Percentiles rank a stretch among this genome's conserved stretches.
These are phyloP conservation scores for Spheniscus mendiculus DNA, from an alignment of 2,113 vertebrate genomes.

Conservation along the genomic window DNA sequence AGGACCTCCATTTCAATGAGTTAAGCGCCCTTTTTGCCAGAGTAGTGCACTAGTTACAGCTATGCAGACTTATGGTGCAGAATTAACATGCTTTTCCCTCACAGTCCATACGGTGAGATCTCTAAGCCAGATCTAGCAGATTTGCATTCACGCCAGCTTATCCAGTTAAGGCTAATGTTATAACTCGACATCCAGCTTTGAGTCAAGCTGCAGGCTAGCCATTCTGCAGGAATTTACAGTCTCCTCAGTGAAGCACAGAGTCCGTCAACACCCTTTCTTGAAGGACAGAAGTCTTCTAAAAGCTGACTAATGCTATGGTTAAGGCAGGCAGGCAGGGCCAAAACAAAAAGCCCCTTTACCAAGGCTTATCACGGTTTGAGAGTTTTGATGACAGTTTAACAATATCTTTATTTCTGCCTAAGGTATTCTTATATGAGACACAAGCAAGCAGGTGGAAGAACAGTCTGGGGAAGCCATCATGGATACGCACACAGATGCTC, in stretches of 20 bases:
- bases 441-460: neutral
- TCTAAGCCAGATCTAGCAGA: neutral
- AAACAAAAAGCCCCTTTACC: neutral
- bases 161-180: neutral
- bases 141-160: neutral
- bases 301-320: neutral
- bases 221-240: neutral
- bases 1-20: neutral
- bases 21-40: neutral
- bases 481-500: neutral
- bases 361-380: neutral
- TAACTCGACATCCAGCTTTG: neutral
- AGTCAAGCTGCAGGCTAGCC: neutral
- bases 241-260: neutral
- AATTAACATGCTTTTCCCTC: neutral
- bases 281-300: neutral
- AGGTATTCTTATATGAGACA: too few species aligned
- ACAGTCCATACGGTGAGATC: neutral
- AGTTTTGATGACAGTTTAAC: neutral
- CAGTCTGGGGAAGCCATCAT: neutral
- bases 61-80: neutral
- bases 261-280: neutral
- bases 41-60: neutral
- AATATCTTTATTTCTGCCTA: neutral
- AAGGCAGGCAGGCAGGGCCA: neutral